Evolutionary conservation across 2,888 invertebrate species (phyloP).

Genomic region (Eubasilissa splendida): DNA sequence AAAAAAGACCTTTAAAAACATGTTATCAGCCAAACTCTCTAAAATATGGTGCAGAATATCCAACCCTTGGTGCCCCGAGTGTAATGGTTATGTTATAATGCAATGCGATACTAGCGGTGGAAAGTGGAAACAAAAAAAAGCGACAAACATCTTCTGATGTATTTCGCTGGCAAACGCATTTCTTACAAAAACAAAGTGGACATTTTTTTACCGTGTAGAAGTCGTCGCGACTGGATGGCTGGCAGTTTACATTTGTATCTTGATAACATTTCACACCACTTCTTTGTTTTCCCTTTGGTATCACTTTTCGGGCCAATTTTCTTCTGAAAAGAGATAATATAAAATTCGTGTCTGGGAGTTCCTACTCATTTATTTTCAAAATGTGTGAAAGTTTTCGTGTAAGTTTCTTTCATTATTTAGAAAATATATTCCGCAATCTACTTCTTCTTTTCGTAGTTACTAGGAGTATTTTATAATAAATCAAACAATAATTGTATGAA

Average conservation of each 20-base stretch:
- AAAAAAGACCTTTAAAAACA: no score
- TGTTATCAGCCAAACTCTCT: no score
- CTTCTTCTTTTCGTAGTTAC: no score
- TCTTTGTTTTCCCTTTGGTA: conserved; percentile 26
- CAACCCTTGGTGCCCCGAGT: not conserved
- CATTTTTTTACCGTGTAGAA: conserved; percentile 2
- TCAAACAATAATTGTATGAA: no score
- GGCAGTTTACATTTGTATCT: conserved; percentile 28
- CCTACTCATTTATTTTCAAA: no score
- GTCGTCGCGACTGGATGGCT: conserved; percentile 31
- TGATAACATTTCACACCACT: conserved; percentile 28
- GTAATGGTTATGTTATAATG: conserved; percentile 16
- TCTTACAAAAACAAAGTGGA: conserved; percentile 25
- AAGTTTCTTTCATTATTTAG: no score
- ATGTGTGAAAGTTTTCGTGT: no score
- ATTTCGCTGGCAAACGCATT: conserved; percentile 28
- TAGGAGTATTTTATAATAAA: no score
- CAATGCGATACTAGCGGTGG: conserved; percentile 2
- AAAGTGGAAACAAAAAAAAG: not conserved
- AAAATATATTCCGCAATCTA: no score
- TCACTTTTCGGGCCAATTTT: conserved; percentile 22
- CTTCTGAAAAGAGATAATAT: not conserved
- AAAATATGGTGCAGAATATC: not conserved
- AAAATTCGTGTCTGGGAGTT: no score
- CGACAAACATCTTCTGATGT: conserved; percentile 32